phyloP scores from a whole-genome alignment of 2,797 vertebrate genomes.

The Peromyscus melanophrys region DNA sequence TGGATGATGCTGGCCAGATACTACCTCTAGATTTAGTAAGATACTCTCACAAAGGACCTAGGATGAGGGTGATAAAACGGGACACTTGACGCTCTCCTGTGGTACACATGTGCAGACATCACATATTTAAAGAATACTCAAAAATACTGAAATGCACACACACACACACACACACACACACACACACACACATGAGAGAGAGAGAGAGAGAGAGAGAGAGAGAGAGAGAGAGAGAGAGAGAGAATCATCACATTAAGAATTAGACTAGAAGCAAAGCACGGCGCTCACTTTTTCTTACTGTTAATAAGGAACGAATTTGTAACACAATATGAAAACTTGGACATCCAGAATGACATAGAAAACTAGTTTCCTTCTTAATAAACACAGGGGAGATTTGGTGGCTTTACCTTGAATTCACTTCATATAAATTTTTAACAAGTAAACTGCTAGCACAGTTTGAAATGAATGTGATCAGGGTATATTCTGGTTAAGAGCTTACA shows the following conservation, averaged over 20 bases:
- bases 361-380: background rate
- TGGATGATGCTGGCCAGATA: background rate
- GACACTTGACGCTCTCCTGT: background rate
- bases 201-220: no score
- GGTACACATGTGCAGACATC: background rate
- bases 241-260: background rate
- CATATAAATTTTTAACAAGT: background rate
- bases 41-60: background rate
- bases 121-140: background rate
- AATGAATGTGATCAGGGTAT: background rate
- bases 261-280: background rate
- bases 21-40: background rate
- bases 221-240: background rate
- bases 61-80: background rate
- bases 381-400: background rate
- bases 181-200: no score
- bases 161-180: background rate
- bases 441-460: background rate
- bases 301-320: background rate
- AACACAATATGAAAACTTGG: background rate
- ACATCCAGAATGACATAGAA: background rate
- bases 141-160: background rate
- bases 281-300: background rate
- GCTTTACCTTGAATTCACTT: background rate
- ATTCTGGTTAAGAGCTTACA: background rate